These are phyloP conservation scores for Calliphora vomitoria DNA, from an alignment of 2,888 invertebrate species.

Conservation along the genomic window DNA sequence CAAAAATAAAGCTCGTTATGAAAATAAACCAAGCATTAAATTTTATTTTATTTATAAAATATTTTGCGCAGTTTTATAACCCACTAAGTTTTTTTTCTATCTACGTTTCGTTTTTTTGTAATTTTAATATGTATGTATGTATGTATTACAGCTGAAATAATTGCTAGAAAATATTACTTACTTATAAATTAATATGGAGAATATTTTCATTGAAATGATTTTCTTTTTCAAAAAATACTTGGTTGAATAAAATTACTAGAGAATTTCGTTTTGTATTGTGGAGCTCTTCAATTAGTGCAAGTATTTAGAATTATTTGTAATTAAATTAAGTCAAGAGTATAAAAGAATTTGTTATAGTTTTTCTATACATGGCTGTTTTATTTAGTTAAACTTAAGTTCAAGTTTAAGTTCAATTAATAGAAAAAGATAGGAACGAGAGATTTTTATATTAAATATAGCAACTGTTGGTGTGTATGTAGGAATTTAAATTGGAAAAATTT, in stretches of 20 bases:
- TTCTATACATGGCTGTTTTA: background rate
- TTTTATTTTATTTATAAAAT: constrained; percentile 13
- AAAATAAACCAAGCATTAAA: constrained; percentile 45
- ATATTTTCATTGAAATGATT: constrained; percentile 4
- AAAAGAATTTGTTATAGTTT: background rate
- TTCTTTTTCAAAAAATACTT: constrained; percentile 4
- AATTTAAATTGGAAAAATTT: no score
- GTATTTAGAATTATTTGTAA: constrained; percentile 16
- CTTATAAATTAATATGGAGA: background rate
- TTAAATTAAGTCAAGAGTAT: background rate
- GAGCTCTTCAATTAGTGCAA: constrained; percentile 17
- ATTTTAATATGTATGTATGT: background rate
- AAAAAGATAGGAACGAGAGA: constrained; percentile 22
- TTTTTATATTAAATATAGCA: background rate
- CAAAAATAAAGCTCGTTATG: constrained; percentile 11
- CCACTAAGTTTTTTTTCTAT: background rate
- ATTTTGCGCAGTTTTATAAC: constrained; percentile 30
- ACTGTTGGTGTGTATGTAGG: no score
- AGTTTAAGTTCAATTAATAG: constrained; percentile 51
- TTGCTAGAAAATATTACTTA: constrained; percentile 21
- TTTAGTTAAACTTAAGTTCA: constrained; percentile 28
- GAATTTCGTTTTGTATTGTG: background rate
- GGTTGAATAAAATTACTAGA: background rate
- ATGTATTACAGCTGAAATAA: background rate
- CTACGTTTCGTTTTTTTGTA: background rate